These are phyloP conservation scores for Girardia tigrina DNA, from an alignment of 2,888 invertebrate species.

Conservation along the genomic window DNA sequence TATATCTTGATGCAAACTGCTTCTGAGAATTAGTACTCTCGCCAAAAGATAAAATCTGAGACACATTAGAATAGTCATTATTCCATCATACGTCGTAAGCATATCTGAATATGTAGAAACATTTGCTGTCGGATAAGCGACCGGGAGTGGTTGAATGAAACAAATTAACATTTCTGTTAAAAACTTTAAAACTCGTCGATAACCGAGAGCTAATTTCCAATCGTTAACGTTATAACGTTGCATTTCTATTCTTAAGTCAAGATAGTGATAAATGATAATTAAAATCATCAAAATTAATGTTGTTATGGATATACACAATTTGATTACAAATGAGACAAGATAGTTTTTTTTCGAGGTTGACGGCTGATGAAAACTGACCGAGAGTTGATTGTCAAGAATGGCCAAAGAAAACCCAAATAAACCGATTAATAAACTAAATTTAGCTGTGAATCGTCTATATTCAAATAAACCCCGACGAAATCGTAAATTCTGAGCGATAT, in stretches of 20 bases:
- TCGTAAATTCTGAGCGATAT: neutral
- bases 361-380: neutral
- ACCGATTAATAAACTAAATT: neutral
- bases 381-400: constrained; percentile 4
- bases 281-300: neutral
- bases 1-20: constrained; percentile 1
- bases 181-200: neutral
- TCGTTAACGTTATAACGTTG: neutral
- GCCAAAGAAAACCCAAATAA: neutral
- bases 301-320: neutral
- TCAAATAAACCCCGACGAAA: neutral
- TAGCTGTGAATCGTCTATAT: neutral
- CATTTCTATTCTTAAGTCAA: neutral
- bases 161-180: neutral
- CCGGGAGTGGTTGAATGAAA: neutral
- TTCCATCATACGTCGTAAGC: neutral
- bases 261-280: neutral
- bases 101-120: neutral
- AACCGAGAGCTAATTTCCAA: neutral
- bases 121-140: neutral
- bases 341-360: neutral
- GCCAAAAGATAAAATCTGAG: neutral
- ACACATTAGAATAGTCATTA: constrained; percentile 23
- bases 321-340: neutral
- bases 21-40: constrained; percentile 7